A percentile compares a stretch with the other conserved stretches of the same genome.
Conservation (phyloP, 2,797 vertebrate genomes). For the Scyliorhinus canicula region DNA sequence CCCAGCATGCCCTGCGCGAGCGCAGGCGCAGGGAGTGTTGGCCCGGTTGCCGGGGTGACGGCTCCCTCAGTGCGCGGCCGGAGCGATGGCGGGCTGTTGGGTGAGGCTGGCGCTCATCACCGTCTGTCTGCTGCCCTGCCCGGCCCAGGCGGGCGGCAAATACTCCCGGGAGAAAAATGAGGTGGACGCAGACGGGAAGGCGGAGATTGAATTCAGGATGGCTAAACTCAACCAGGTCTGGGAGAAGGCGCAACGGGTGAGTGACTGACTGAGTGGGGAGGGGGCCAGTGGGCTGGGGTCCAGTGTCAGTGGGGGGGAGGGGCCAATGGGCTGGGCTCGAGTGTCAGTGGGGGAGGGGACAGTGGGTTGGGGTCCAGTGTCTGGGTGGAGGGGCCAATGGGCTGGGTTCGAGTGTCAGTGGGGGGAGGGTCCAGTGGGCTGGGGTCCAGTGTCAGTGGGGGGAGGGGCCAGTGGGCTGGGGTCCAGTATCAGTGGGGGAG, state of each 20-base stretch:
- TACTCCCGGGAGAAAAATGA: constrained; percentile 83
- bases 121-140: constrained; percentile 45
- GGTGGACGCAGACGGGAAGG: constrained; percentile 47
- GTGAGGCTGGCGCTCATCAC: constrained; percentile 46
- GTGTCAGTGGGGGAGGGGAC: not conserved
- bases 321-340: not conserved
- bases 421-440: no score
- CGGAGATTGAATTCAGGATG: constrained; percentile 74
- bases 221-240: constrained; percentile 83
- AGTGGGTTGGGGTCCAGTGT: no score
- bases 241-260: constrained; percentile 86
- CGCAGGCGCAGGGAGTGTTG: not conserved
- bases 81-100: not conserved
- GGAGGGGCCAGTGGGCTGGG: not conserved
- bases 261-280: constrained; percentile 42
- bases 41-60: not conserved
- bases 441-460: not conserved
- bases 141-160: constrained; percentile 52
- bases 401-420: no score
- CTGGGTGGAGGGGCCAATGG: not conserved
- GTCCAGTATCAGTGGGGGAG: not conserved
- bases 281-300: not conserved
- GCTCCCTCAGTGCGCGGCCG: not conserved
- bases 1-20: not conserved
- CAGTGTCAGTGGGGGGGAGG: not conserved